Percentiles rank a stretch among this genome's conserved stretches.
Conservation (phyloP, 2,113 vertebrate species). For the Rhipidura dahli region DNA sequence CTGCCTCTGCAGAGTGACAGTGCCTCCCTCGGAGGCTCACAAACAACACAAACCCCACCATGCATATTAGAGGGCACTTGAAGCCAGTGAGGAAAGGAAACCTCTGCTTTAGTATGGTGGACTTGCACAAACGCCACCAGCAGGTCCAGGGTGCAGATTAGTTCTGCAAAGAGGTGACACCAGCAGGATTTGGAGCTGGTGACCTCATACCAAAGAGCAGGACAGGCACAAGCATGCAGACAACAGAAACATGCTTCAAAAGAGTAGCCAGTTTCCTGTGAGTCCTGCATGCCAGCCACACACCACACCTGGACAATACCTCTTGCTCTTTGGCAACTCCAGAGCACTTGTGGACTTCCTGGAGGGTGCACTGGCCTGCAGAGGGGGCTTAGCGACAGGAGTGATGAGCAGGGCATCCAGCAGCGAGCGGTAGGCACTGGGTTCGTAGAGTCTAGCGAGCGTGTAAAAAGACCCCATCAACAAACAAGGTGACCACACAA, state of each 20-base stretch:
- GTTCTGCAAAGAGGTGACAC: background rate
- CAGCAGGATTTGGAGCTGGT: background rate
- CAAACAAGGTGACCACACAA: background rate
- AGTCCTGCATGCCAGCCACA: background rate
- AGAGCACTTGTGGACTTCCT: slow-evolving; percentile 61
- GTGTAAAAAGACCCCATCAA: slow-evolving; percentile 28
- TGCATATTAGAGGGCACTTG: background rate
- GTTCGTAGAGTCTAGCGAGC: slow-evolving; percentile 61
- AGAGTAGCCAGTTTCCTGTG: background rate
- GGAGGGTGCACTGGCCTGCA: slow-evolving; percentile 49
- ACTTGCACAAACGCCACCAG: background rate
- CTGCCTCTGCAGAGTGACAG: background rate
- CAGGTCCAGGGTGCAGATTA: background rate
- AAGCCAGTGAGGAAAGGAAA: background rate
- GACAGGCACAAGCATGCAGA: background rate
- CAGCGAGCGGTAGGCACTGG: slow-evolving; percentile 58
- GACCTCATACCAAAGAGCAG: background rate
- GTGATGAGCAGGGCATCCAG: slow-evolving; percentile 79
- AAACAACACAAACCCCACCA: background rate
- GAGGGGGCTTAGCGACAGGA: slow-evolving; percentile 64
- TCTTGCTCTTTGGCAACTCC: slow-evolving; percentile 58
- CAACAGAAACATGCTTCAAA: background rate
- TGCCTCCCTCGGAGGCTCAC: background rate
- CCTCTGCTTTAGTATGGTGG: background rate
- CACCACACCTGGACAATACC: slow-evolving; percentile 21